Evolutionary conservation across 1,140 invertebrate species (phyloP).

Genomic region (Daktulosphaira vitifoliae): DNA sequence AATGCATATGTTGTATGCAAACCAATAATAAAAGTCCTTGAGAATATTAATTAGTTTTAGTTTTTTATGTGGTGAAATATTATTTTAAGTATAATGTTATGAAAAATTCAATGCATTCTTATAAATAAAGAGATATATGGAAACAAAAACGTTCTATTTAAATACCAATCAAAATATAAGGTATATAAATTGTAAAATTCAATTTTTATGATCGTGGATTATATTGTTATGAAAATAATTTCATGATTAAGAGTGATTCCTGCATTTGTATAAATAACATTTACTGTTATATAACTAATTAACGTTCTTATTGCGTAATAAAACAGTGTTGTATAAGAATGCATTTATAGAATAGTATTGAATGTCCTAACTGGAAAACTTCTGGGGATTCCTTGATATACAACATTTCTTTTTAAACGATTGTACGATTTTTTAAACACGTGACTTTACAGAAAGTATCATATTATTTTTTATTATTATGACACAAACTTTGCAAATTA

Average conservation of each 20-base stretch:
- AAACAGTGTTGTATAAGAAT: conserved; percentile 1
- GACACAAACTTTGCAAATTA: too few species aligned
- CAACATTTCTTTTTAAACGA: neutral
- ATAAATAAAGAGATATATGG: neutral
- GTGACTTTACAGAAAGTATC: too few species aligned
- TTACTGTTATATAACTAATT: conserved; percentile 26
- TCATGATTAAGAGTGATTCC: too few species aligned
- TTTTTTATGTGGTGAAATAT: too few species aligned
- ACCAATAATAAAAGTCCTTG: too few species aligned
- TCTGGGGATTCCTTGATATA: conserved; percentile 13
- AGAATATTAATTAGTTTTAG: too few species aligned
- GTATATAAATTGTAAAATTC: neutral
- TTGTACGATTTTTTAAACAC: too few species aligned
- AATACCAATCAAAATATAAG: neutral
- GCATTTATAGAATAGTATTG: conserved; percentile 12
- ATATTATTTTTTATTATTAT: too few species aligned
- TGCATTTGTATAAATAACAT: too few species aligned
- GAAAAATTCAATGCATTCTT: neutral
- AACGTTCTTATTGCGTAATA: conserved; percentile 12
- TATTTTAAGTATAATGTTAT: too few species aligned
- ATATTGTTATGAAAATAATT: conserved; percentile 4
- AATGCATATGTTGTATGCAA: too few species aligned
- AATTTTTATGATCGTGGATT: neutral
- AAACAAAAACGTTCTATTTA: neutral
- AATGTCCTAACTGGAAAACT: conserved; percentile 10